Base-by-base conservation (phyloP, 2,113 vertebrate species). In the Ancistrus triradiatus region DNA sequence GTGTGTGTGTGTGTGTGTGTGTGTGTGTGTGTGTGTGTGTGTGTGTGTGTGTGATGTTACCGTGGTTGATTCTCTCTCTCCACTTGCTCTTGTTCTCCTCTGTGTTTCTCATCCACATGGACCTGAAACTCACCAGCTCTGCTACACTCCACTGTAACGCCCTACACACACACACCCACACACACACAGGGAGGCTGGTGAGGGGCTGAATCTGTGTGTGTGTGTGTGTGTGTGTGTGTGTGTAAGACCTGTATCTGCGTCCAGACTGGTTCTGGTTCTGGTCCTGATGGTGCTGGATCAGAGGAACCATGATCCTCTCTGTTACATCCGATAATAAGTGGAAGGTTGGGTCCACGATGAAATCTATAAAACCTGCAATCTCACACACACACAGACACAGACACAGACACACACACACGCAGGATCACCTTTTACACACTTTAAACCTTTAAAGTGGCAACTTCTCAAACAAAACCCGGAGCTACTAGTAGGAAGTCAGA, bases 71-170 rank as follows among this genome's bases (percentile, higher is more conserved):
- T 64, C 86, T 80, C 33, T 95, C 92, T 80, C 93, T 96, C 94
- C 94, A 95, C 68, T 93, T 93, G 72, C 92, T 85, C 77, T 95
- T 97, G 87, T 97, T 96, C 80, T 96, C 93, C 73, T 97, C 93
- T 50, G 93, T 93, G 81, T 91, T 86, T 55, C 90, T 89, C 51
- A 80, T 86, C 94, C 94, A 97, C 1, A 90, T 91, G 38, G 92
- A 86, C 25, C 93, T 89, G 82, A 97, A 96, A 47, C 89, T 88
- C 63, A 89, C 86, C 73, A 97, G 86, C 56, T 95, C 92, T 0
- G 91, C 89, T 1, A 91, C 82, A 55, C 91, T 93, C 84, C 85
- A 81, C 70, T 90, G 85, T 69, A 94, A 85, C 0, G 93, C 93
- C 69, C 93, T 83, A 27, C 55, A 57, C 14, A 25, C 53, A 57